Evolutionary conservation across 2,797 vertebrate genomes (phyloP).

Genomic region (Steatocranus sp.): DNA sequence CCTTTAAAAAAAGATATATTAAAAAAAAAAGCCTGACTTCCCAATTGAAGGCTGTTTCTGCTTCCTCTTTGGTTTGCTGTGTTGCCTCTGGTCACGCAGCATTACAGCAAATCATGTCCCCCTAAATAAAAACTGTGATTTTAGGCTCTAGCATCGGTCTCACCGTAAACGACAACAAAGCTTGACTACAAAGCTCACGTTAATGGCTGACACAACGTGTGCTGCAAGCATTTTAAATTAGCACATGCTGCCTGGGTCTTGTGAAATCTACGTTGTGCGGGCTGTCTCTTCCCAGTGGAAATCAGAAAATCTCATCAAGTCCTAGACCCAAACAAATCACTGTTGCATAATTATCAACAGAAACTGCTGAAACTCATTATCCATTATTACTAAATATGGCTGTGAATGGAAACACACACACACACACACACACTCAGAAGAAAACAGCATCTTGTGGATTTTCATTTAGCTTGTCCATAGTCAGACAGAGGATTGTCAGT

Average conservation of each 20-base stretch:
- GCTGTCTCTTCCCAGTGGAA: neutral
- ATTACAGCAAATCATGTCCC: neutral
- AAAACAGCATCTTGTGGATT: neutral
- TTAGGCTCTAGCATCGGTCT: neutral
- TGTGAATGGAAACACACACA: neutral
- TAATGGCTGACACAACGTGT: neutral
- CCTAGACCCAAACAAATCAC: conserved; percentile 17
- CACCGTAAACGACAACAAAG: neutral
- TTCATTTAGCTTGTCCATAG: neutral
- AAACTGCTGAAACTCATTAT: conserved; percentile 14
- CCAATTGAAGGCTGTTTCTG: neutral
- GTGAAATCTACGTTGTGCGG: neutral
- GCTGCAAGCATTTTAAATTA: neutral
- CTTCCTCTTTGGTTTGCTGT: neutral
- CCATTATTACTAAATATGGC: neutral
- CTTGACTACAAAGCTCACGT: neutral
- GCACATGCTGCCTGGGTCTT: neutral
- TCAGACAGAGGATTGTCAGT: neutral
- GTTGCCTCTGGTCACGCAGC: neutral
- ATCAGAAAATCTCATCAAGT: conserved; percentile 48
- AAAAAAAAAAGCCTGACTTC: neutral
- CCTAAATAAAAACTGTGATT: neutral
- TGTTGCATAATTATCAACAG: conserved; percentile 54
- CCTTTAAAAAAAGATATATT: neutral
- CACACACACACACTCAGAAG: neutral